Percentiles rank a stretch among this genome's conserved stretches.
These are phyloP conservation scores for Microtus oregoni DNA, from an alignment of 2,113 vertebrate genomes.

Conservation along the genomic window DNA sequence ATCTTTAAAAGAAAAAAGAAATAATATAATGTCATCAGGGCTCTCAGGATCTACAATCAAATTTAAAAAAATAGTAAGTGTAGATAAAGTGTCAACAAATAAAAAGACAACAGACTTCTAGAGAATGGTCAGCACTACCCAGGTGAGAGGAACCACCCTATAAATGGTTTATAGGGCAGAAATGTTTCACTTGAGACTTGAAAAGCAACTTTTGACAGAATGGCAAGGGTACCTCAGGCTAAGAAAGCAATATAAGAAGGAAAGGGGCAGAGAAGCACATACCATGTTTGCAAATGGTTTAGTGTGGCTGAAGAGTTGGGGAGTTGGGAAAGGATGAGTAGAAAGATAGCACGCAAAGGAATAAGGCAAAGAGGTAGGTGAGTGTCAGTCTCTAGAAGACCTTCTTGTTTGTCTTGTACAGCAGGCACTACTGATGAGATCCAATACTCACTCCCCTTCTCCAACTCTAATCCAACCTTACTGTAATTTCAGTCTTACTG, in stretches of 20 bases:
- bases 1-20: not conserved
- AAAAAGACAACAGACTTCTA: not conserved
- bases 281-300: not conserved
- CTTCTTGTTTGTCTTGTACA: not conserved
- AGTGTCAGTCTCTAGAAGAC: not conserved
- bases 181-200: constrained; percentile 8
- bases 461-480: not conserved
- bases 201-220: constrained; percentile 32
- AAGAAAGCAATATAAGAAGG: not conserved
- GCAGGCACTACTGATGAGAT: not conserved
- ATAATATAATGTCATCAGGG: constrained; percentile 23
- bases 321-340: not conserved
- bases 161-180: not conserved
- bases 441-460: not conserved
- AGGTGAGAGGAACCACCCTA: not conserved
- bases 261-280: not conserved
- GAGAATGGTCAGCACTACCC: not conserved
- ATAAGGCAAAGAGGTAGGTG: not conserved
- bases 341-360: not conserved
- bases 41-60: not conserved
- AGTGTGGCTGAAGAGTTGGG: not conserved
- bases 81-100: not conserved
- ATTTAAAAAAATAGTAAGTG: not conserved
- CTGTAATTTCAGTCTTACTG: not conserved
- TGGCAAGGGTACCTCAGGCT: not conserved